Percentiles rank a stretch among this genome's conserved stretches.
These are phyloP conservation scores for Drosophila bifasciata DNA, from an alignment of 1,140 invertebrate species.

Conservation along the genomic window DNA sequence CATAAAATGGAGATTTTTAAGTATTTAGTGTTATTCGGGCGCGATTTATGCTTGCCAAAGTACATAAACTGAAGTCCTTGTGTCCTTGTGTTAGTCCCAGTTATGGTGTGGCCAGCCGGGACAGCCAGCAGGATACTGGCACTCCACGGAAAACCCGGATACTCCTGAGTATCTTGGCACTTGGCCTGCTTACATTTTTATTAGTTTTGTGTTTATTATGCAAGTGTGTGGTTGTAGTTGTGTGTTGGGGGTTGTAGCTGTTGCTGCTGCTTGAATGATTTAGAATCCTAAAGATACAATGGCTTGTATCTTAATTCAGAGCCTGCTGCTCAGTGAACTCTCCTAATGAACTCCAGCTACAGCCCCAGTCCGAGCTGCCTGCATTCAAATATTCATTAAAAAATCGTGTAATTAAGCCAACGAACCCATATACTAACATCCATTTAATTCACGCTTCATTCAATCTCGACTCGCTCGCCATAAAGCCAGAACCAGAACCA, in stretches of 20 bases:
- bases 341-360: constrained; percentile 28
- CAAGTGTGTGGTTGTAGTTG: constrained; percentile 16
- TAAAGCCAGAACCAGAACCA: constrained; percentile 1
- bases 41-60: constrained; percentile 67
- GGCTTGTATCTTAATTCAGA: neutral
- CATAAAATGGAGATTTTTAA: constrained; percentile 82
- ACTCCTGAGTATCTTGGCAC: constrained; percentile 36
- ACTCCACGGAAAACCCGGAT: neutral
- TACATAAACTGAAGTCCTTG: constrained; percentile 65
- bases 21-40: constrained; percentile 78
- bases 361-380: neutral
- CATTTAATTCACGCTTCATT: constrained; percentile 30
- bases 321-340: constrained; percentile 1
- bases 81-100: constrained; percentile 5
- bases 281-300: neutral
- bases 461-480: constrained; percentile 5
- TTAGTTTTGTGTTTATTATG: constrained; percentile 72
- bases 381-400: constrained; percentile 45
- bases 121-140: neutral
- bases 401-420: constrained; percentile 41
- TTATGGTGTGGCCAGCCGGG: constrained; percentile 32
- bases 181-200: constrained; percentile 74
- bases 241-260: constrained; percentile 27
- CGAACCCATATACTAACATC: neutral
- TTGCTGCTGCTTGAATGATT: constrained; percentile 40